Evolutionary conservation across 2,797 vertebrate species (phyloP).

Genomic region (Tenualosa thibaudeaui): DNA sequence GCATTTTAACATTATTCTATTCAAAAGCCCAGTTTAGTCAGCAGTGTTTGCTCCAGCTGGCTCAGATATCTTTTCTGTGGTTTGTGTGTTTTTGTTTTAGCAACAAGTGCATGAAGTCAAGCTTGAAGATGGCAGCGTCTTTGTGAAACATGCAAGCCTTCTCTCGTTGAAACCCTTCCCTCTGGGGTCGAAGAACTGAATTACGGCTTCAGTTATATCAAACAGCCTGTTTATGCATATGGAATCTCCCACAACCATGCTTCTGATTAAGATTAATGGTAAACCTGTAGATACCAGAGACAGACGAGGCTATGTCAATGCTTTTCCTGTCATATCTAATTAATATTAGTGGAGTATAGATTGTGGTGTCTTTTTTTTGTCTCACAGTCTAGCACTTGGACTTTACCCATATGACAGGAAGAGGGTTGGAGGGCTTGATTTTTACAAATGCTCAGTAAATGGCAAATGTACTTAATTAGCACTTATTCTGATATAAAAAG

Average conservation of each 20-base stretch:
- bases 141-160: slow-evolving; percentile 65
- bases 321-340: background rate
- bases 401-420: background rate
- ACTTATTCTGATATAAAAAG: background rate
- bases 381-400: background rate
- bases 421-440: background rate
- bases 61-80: background rate
- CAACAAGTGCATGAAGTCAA: slow-evolving; percentile 77
- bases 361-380: background rate
- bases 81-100: slow-evolving; percentile 52
- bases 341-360: background rate
- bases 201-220: background rate
- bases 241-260: slow-evolving; percentile 38
- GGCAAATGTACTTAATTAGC: background rate
- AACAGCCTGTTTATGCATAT: background rate
- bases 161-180: slow-evolving; percentile 69
- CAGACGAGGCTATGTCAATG: slow-evolving; percentile 51
- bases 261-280: slow-evolving; percentile 57
- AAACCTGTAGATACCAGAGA: slow-evolving; percentile 54
- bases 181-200: slow-evolving; percentile 56
- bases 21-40: background rate
- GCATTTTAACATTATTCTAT: background rate
- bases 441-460: background rate
- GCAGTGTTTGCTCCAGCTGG: background rate
- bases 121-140: slow-evolving; percentile 68